Evolutionary conservation across 2,888 invertebrate species (phyloP).

Genomic region (Limnephilus marmoratus): DNA sequence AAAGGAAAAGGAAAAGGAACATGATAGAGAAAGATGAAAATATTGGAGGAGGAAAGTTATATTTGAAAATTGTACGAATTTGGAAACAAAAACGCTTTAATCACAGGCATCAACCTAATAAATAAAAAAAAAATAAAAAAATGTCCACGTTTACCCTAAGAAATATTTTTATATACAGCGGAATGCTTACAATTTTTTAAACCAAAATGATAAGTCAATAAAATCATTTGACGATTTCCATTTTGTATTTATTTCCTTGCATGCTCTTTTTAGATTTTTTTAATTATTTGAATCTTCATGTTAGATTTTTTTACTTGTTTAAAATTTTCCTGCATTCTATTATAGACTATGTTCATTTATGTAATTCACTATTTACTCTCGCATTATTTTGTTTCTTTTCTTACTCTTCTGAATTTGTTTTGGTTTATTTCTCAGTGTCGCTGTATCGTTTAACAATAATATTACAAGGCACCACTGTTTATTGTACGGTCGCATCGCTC

Average conservation of each 20-base stretch:
- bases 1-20: too few relatives aligned
- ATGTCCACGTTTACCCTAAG: neutral
- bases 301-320: conserved; percentile 2
- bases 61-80: too few relatives aligned
- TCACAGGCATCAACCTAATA: neutral
- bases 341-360: neutral
- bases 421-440: neutral
- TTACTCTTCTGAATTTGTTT: neutral
- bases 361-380: neutral
- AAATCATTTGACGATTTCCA: neutral
- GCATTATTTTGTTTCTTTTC: neutral
- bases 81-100: neutral
- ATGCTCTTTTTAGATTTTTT: neutral
- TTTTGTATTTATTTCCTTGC: neutral
- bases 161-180: neutral
- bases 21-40: too few relatives aligned
- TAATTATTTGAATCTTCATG: neutral
- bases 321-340: neutral
- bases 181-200: neutral
- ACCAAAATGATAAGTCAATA: neutral
- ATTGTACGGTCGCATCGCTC: neutral
- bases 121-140: neutral
- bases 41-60: too few relatives aligned
- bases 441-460: neutral
- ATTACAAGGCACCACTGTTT: neutral